Conservation (phyloP, 2,888 invertebrate species). For the Subacronicta megacephala region DNA sequence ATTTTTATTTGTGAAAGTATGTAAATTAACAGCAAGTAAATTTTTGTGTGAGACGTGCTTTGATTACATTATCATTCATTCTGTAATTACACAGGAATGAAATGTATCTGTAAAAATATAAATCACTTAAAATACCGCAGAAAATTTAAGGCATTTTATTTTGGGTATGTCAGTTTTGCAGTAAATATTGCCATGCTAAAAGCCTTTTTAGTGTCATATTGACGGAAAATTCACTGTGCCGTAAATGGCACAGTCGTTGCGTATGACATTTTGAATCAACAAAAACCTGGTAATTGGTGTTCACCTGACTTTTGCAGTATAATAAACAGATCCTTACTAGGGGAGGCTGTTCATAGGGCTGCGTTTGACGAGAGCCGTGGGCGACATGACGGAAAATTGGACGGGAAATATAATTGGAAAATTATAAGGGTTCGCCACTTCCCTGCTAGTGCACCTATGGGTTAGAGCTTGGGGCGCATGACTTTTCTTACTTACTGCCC, state of each 20-base stretch:
- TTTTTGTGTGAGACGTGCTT: background rate
- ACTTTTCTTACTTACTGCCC: slow-evolving; percentile 62
- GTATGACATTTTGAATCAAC: slow-evolving; percentile 34
- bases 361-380: slow-evolving; percentile 88
- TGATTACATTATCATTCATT: too few species aligned
- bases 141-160: too few species aligned
- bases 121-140: too few species aligned
- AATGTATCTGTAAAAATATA: background rate
- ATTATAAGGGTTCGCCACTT: slow-evolving; percentile 86
- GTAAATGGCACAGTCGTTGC: slow-evolving; percentile 2
- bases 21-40: background rate
- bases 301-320: slow-evolving; percentile 72
- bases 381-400: slow-evolving; percentile 89
- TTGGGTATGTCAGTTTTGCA: background rate
- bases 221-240: slow-evolving; percentile 1
- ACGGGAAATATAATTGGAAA: slow-evolving; percentile 90
- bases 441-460: slow-evolving; percentile 64
- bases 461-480: slow-evolving; percentile 55
- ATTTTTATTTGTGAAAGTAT: slow-evolving; percentile 5
- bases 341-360: slow-evolving; percentile 69
- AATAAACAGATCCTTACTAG: slow-evolving; percentile 65
- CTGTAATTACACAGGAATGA: background rate
- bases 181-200: slow-evolving; percentile 1
- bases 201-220: slow-evolving; percentile 5
- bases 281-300: slow-evolving; percentile 60